These are phyloP conservation scores for Gadopsis marmoratus DNA, from an alignment of 2,797 vertebrate species.

Conservation along the genomic window DNA sequence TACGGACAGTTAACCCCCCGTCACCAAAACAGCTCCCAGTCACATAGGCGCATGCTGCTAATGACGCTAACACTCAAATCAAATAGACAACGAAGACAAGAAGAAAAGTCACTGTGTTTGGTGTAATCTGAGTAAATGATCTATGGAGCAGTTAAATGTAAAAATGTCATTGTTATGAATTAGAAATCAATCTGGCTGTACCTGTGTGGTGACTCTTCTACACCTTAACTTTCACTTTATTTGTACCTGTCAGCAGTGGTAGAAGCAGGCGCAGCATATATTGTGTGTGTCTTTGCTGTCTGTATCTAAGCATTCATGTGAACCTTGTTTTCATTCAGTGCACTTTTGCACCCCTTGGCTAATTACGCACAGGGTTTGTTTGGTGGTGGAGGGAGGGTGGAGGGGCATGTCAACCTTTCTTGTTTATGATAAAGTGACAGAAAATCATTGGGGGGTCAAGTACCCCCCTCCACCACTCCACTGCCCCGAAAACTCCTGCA, in stretches of 20 bases:
- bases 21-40: conserved; percentile 44
- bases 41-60: conserved; percentile 41
- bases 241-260: conserved; percentile 63
- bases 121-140: conserved; percentile 47
- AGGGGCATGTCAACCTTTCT: conserved; percentile 79
- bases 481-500: conserved; percentile 81
- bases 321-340: conserved; percentile 83
- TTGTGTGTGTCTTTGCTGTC: conserved; percentile 37
- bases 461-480: conserved; percentile 75
- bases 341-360: conserved; percentile 80
- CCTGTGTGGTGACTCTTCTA: conserved; percentile 32
- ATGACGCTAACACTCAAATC: conserved; percentile 37
- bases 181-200: conserved; percentile 47
- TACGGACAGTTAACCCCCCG: conserved; percentile 39
- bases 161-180: conserved; percentile 25
- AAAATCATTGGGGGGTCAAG: conserved; percentile 87
- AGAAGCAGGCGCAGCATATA: conserved; percentile 14
- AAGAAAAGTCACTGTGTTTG: conserved; percentile 34
- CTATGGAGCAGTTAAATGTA: neutral
- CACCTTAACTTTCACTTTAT: conserved; percentile 41
- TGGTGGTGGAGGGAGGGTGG: conserved; percentile 57
- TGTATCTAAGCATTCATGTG: conserved; percentile 55
- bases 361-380: conserved; percentile 82
- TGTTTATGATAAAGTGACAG: conserved; percentile 89
- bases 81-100: conserved; percentile 23